Conservation (phyloP, 2,113 vertebrate species). For the rat (Rattus norvegicus) region GRCr8 NC_086026.1:80820001-80820500, state of each 20-base stretch:
- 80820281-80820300: neutral
- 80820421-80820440: constrained; percentile 39
- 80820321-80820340: neutral
- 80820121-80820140: neutral
- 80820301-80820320: neutral
- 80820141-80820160: neutral
- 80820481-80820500: constrained; percentile 49
- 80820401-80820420: constrained; percentile 28
- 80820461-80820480: constrained; percentile 66
- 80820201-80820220: neutral
- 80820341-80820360: neutral
- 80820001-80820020: neutral
- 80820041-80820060: neutral
- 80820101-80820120: neutral
- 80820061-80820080: neutral
- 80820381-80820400: constrained; percentile 51
- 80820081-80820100: neutral
- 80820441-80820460: constrained; percentile 43
- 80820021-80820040: neutral
- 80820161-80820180: neutral
- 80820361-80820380: neutral
- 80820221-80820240: neutral
- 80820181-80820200: neutral
- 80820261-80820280: neutral
- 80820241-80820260: neutral